Conservation (phyloP, 2,797 vertebrate species). For the Melanotaenia trifasciata region DNA sequence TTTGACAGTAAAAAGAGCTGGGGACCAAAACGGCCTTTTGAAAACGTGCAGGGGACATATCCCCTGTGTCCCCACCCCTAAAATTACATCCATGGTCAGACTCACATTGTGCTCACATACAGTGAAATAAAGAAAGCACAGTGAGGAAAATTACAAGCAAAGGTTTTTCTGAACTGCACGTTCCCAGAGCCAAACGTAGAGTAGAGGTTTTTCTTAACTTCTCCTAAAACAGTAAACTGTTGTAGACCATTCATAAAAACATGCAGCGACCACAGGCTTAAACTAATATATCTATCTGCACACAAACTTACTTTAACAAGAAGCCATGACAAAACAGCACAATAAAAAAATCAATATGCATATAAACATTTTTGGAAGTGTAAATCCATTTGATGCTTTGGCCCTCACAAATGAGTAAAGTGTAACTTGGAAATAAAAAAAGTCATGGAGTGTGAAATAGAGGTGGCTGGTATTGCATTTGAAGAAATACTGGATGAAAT, state of each 20-base stretch:
- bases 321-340: constrained; percentile 9
- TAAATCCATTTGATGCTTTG: constrained; percentile 27
- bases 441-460: constrained; percentile 33
- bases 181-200: background rate
- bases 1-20: too few relatives aligned
- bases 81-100: background rate
- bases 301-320: background rate
- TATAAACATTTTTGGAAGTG: constrained; percentile 21
- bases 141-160: background rate
- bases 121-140: background rate
- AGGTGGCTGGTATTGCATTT: constrained; percentile 12
- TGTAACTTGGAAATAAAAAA: constrained; percentile 20
- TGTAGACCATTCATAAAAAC: too few relatives aligned
- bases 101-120: background rate
- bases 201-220: constrained; percentile 5
- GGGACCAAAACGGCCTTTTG: too few relatives aligned
- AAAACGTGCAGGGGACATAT: too few relatives aligned
- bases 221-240: background rate
- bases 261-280: background rate
- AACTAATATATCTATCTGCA: background rate
- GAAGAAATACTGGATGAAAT: constrained; percentile 9
- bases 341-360: constrained; percentile 4
- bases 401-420: background rate
- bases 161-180: background rate
- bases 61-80: too few relatives aligned